Evolutionary conservation across 2,797 vertebrate genomes (phyloP), one percentile per base, ranked within the genome.

Genomic region (Myotis pilosus): DNA sequence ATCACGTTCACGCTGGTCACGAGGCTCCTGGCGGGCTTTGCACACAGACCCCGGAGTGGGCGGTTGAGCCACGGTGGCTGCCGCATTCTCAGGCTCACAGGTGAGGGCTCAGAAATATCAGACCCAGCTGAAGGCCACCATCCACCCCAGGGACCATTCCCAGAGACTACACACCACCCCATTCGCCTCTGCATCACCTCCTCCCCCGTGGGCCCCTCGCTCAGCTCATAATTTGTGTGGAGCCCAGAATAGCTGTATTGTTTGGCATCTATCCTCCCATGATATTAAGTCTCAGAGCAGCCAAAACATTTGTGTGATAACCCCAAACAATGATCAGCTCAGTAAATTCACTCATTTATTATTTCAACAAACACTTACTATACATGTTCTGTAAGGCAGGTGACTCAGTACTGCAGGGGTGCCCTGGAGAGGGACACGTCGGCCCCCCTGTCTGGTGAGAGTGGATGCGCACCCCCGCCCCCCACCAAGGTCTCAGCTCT

Each of bases 261-360:
- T 80, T 60, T 47, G 55, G 33, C 16, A 0, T 33, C 62, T n/a
- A 44, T 16, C 47, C 64, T 95, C 51, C 86, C 79, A 86, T 22
- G n/a, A 25, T 9, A 71, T 30, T 10, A 49, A 87, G 94, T 55
- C 57, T 88, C 82, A 78, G 0, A 36, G 78, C 68, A 88, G 75
- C 91, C 71, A 30, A 92, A 87, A 71, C 20, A 84, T 28, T 55
- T 51, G 60, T 69, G 93, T 89, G 62, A 51, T 64, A 69, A 83
- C 36, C 36, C 22, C 51, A 69, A 79, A 91, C 75, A 94, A 75
- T 3, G 47, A 74, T 33, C 25, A 38, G 66, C 23, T 89, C 86
- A 44, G 23, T 55, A 33, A 90, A 60, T 13, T 71, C 64, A 49
- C 15, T 47, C 60, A 19, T 62, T 79, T 53, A 49, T 44, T 81